These are phyloP conservation scores for Lepidurus couesii DNA, from an alignment of 1,140 invertebrate species.

Conservation along the genomic window DNA sequence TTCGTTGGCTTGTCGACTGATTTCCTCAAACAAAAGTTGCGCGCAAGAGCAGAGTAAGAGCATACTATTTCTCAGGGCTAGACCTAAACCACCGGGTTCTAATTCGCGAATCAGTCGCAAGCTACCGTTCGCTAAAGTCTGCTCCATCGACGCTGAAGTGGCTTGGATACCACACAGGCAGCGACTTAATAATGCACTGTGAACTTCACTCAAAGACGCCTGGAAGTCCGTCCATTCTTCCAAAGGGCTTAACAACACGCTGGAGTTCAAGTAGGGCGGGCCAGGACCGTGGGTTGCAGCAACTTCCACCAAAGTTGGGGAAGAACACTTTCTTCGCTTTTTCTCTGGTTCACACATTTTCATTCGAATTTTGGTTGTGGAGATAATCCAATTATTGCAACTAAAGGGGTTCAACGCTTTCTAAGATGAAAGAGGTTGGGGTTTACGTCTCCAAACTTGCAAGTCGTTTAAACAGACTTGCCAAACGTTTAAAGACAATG, in stretches of 20 bases:
- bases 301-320: slow-evolving; percentile 3
- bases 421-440: neutral
- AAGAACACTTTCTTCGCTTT: slow-evolving; percentile 33
- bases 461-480: neutral
- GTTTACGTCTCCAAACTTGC: slow-evolving; percentile 9
- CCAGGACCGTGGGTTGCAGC: slow-evolving; percentile 26
- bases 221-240: slow-evolving; percentile 23
- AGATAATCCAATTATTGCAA: neutral
- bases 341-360: slow-evolving; percentile 35
- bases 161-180: slow-evolving; percentile 30
- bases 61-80: slow-evolving; percentile 4
- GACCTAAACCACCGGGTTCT: neutral
- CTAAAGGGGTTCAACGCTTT: neutral
- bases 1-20: slow-evolving; percentile 71
- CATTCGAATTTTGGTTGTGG: neutral
- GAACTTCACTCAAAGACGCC: slow-evolving; percentile 18
- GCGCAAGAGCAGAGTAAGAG: slow-evolving; percentile 49
- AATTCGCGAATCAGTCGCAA: slow-evolving; percentile 24
- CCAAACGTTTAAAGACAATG: neutral
- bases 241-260: neutral
- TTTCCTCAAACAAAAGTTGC: slow-evolving; percentile 74
- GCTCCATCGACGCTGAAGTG: slow-evolving; percentile 25
- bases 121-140: slow-evolving; percentile 6
- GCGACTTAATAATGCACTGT: slow-evolving; percentile 26
- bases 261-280: neutral